Conservation (phyloP, 2,113 vertebrate genomes). For the Numida meleagris region DNA sequence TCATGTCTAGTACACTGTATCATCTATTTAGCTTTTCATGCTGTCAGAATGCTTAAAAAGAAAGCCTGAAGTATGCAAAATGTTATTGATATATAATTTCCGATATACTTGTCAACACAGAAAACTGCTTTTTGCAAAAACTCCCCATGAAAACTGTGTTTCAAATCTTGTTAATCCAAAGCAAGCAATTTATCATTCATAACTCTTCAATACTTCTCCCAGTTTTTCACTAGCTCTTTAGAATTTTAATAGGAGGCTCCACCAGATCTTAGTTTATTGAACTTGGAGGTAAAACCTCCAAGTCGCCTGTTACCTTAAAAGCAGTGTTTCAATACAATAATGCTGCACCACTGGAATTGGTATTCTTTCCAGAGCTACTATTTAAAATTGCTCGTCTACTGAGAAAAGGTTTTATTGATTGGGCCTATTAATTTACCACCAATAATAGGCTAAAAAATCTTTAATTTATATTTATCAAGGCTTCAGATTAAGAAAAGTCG, state of each 20-base stretch:
- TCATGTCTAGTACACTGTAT: background rate
- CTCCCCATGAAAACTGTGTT: background rate
- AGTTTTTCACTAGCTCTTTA: background rate
- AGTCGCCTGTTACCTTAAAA: constrained; percentile 14
- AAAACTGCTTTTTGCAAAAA: background rate
- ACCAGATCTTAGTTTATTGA: background rate
- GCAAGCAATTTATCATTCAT: background rate
- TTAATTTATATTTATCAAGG: background rate
- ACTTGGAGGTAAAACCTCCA: constrained; percentile 5
- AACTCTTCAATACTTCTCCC: background rate
- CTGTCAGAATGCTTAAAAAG: background rate
- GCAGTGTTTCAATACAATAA: constrained; percentile 27
- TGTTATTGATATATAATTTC: background rate
- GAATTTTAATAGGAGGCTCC: background rate
- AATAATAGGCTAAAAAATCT: background rate
- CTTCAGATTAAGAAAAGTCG: background rate
- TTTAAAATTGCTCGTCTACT: background rate
- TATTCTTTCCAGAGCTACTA: background rate
- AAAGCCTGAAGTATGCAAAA: background rate
- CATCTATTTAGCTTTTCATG: background rate
- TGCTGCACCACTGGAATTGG: background rate
- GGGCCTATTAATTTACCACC: background rate
- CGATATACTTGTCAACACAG: background rate
- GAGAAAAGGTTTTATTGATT: background rate
- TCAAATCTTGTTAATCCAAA: background rate